Evolutionary conservation across 2,113 vertebrate species (phyloP).

Genomic region (Oryzias woworae): DNA sequence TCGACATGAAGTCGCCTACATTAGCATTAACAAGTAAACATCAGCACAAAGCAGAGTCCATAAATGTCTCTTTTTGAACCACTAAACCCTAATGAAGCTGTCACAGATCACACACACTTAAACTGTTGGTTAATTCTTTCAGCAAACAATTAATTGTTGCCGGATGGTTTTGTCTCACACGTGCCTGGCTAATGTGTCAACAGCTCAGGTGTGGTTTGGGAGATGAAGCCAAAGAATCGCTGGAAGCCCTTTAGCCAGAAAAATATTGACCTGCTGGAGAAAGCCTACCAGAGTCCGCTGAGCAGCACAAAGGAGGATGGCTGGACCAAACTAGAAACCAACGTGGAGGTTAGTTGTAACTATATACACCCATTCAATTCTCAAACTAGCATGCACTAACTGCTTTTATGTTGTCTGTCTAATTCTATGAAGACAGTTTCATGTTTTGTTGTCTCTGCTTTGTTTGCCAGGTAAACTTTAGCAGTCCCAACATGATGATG

Average conservation of each 20-base stretch:
- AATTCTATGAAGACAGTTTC: rapidly evolving
- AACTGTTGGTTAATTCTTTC: too few species aligned
- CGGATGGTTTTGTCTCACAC: constrained; percentile 76
- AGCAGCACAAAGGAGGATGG: constrained; percentile 41
- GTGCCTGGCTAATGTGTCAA: background rate
- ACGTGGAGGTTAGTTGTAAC: constrained; percentile 82
- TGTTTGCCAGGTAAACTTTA: constrained; percentile 85
- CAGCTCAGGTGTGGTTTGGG: constrained; percentile 96
- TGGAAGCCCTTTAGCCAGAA: constrained; percentile 96
- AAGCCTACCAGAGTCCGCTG: constrained; percentile 82
- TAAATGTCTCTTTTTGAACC: constrained; percentile 3
- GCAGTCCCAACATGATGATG: constrained; percentile 85
- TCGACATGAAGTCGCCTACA: constrained; percentile 90
- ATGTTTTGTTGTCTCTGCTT: constrained; percentile 28
- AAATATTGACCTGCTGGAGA: constrained; percentile 88
- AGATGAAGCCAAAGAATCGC: constrained; percentile 87
- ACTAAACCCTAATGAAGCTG: too few species aligned
- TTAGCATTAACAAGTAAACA: constrained; percentile 88
- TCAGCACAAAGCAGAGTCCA: constrained; percentile 64
- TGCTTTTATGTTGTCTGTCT: too few species aligned
- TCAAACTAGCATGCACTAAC: background rate
- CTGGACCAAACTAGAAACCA: constrained; percentile 85
- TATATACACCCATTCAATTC: background rate
- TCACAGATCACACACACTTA: too few species aligned
- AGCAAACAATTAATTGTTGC: background rate